A percentile compares a stretch with the other conserved stretches of the same genome.
Evolutionary conservation across 2,113 vertebrate genomes (phyloP).

Genomic region (Thymallus thymallus): DNA sequence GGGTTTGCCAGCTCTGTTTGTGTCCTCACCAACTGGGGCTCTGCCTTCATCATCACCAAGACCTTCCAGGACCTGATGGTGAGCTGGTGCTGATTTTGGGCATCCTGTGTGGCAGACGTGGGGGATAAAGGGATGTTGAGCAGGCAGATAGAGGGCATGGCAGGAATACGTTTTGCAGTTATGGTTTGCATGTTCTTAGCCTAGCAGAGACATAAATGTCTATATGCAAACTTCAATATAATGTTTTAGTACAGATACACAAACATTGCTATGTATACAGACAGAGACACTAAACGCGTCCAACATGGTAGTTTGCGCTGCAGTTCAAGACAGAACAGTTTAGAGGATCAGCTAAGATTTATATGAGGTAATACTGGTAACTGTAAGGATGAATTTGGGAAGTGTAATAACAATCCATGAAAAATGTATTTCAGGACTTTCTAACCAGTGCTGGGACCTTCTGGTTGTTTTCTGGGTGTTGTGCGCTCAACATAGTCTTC

Average conservation of each 20-base stretch:
- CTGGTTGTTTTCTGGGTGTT: conserved; percentile 86
- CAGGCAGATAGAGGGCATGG: background rate
- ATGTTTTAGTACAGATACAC: background rate
- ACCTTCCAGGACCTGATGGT: conserved; percentile 83
- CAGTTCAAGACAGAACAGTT: background rate
- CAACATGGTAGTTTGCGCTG: background rate
- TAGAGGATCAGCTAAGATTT: too few relatives aligned
- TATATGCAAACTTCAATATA: background rate
- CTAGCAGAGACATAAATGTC: background rate
- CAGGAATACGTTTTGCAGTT: background rate
- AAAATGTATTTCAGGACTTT: conserved; percentile 61
- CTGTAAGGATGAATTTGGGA: background rate
- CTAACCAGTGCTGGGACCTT: conserved; percentile 84
- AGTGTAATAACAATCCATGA: background rate
- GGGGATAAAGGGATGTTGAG: background rate
- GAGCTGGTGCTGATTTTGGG: conserved; percentile 39
- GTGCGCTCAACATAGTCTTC: conserved; percentile 78
- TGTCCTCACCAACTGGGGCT: conserved; percentile 85
- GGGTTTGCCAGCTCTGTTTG: conserved; percentile 78
- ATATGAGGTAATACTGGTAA: too few relatives aligned
- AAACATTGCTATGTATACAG: background rate
- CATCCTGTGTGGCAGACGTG: background rate
- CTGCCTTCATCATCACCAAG: conserved; percentile 84
- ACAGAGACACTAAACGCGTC: background rate
- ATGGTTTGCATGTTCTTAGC: background rate